Base-by-base conservation (phyloP, 2,888 invertebrate genomes). In the Zhuqinia jingwanae region DNA sequence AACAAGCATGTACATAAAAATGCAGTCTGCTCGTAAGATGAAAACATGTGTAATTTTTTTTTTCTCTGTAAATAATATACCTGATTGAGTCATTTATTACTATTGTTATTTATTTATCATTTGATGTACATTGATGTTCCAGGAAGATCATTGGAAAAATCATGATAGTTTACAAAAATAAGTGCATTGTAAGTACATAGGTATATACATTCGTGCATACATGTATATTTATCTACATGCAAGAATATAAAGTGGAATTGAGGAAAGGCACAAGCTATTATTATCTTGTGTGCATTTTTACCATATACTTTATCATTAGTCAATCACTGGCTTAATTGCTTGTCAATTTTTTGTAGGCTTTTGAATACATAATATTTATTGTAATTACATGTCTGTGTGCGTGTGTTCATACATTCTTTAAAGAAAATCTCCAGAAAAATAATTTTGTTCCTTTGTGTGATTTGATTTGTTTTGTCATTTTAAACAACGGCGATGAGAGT, bases 301-400 rank as follows among this genome's bases (percentile, higher is more conserved):
- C 50, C 50, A 13, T 53, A 30, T 30, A 30, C 58, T 53, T 80
- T 75, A 80, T 76, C 85, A 85, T 79, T 80, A 63, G 85, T 85
- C 85, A 86, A 81, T 86, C 86, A 86, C 80, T 53, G 70, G 75
- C 77, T 81, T 86, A 86, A 86, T 86, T 81, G 81, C 86, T 81
- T 86, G 86, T 86, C 86, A 81, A 70, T 81, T 81, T 86, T 80
- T 76, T 81, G 20, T 20, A 11, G 6, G 8, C 5, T 42, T n/a
- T 30, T 76, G 36, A 58, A 76, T 76, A 15, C 30, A 22, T 45
- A 70, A 70, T 25, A 70, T 47, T 70, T 47, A 70, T 45, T 70
- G 70, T 70, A 47, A 47, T 47, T 70, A n/a, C n/a, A n/a, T n/a
- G n/a, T n/a, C n/a, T n/a, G 70, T 70, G 47, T 70, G 47, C n/a